These are phyloP conservation scores for Xiphophorus maculatus DNA, from an alignment of 2,113 vertebrate species.

Conservation along the genomic window DNA sequence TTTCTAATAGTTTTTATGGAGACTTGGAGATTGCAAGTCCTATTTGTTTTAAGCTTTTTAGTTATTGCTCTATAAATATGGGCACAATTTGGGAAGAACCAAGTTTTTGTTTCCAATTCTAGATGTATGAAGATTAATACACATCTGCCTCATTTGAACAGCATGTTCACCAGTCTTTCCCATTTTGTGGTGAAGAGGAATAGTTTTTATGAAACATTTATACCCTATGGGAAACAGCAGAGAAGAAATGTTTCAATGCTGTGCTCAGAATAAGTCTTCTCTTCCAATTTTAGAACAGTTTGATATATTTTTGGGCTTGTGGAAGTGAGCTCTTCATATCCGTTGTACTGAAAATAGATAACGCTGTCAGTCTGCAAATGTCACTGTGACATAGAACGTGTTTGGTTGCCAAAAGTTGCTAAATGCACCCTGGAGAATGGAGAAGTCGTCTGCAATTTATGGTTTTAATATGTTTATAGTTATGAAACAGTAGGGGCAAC, in stretches of 20 bases:
- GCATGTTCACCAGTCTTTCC: background rate
- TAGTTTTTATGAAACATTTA: background rate
- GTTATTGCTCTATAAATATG: background rate
- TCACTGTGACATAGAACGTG: constrained; percentile 27
- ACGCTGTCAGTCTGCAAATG: constrained; percentile 16
- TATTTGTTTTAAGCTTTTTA: background rate
- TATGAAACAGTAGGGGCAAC: constrained; percentile 7
- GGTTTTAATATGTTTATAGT: constrained; percentile 28
- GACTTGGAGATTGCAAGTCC: background rate
- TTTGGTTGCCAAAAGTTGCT: constrained; percentile 19
- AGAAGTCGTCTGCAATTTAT: constrained; percentile 24
- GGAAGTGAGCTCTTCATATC: constrained; percentile 29
- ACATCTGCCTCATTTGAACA: background rate
- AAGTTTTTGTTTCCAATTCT: no score
- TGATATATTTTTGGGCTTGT: constrained; percentile 43
- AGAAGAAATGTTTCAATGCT: constrained; percentile 1
- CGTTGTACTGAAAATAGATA: constrained; percentile 37
- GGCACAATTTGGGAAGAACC: no score
- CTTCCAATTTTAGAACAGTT: constrained; percentile 24
- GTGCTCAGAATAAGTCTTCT: constrained; percentile 34
- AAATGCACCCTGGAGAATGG: constrained; percentile 4
- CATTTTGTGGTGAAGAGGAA: background rate
- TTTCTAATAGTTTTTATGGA: background rate
- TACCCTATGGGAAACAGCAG: background rate
- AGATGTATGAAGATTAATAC: no score